Evolutionary conservation across 92 coral and sea anemone species (phyloP), one percentile per base, ranked within the genome.

Genomic region (Muricea muricata): DNA sequence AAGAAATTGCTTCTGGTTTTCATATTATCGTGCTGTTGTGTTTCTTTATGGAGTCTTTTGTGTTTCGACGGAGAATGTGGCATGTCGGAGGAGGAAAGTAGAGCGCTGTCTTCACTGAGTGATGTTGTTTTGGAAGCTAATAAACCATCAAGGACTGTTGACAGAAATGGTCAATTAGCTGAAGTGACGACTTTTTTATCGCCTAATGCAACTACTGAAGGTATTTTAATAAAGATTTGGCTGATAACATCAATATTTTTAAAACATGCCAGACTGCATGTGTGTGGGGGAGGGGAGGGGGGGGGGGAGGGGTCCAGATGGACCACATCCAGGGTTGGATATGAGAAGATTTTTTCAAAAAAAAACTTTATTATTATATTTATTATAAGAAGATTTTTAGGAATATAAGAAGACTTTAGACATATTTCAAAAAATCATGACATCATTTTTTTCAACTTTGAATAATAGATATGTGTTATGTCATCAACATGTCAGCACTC

Each of bases 51-150:
- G 3, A 75, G 52, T n/a, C 17, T 48, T 15, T 2, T 75, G 65
- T 75, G 80, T 75, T 52, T 75, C 32, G 17, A 9, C 24, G 80
- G 80, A 1, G 45, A 47, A 4, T 75, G 80, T 21, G 14, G 15
- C 13, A 35, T 47, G 29, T 75, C 65, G 20, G 78, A 71, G 29
- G 23, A 1, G 12, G 37, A 54, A 26, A 50, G 26, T 47, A n/a
- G 34, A 46, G 80, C 42, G 14, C 31, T 31, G 41, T 48, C 80
- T 11, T 75, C 65, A 23, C 24, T 75, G 15, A 21, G 65, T 4
- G 45, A 75, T 48, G 80, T 75, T 75, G 80, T 75, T 50, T 29
- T 50, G 37, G 41, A 75, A 75, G 80, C 80, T 26, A 50, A 50
- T 21, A 13, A 75, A 21, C 29, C 52, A 54, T 52, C 80, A 47